Percentiles rank a stretch among this genome's conserved stretches.
Evolutionary conservation across 2,113 vertebrate species (phyloP).

Genomic region (Alethe diademata): DNA sequence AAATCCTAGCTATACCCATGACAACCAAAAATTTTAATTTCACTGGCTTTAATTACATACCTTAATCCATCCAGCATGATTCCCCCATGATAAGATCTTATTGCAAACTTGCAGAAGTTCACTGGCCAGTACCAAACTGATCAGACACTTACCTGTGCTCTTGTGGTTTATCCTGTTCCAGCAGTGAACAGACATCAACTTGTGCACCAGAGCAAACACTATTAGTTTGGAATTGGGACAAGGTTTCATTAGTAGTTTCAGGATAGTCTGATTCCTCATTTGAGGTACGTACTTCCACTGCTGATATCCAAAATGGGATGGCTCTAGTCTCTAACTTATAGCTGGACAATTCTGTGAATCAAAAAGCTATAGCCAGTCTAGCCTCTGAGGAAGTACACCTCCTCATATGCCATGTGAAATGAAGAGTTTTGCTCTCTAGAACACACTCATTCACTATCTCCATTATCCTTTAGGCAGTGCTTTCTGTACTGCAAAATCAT

Average conservation of each 20-base stretch:
- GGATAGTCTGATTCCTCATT: background rate
- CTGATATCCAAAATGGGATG: background rate
- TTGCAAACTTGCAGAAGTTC: background rate
- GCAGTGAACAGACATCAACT: background rate
- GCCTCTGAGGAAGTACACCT: background rate
- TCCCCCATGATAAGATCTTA: background rate
- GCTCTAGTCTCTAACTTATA: background rate
- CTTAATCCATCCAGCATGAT: background rate
- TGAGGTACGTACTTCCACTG: background rate
- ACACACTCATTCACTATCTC: background rate
- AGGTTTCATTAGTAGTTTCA: background rate
- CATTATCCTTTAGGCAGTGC: slow-evolving; percentile 1
- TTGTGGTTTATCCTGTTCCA: background rate
- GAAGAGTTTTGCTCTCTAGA: background rate
- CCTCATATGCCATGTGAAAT: background rate
- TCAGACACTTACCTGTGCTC: background rate
- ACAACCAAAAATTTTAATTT: background rate
- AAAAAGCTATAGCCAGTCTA: background rate
- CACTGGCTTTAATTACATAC: background rate
- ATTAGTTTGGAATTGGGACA: background rate
- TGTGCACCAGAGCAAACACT: background rate
- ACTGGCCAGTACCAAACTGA: background rate
- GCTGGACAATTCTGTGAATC: background rate
- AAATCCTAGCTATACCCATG: background rate
- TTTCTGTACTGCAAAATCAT: slow-evolving; percentile 1